phyloP scores from a whole-genome alignment of 2,888 invertebrate genomes.

The Theodoxus fluviatilis region DNA sequence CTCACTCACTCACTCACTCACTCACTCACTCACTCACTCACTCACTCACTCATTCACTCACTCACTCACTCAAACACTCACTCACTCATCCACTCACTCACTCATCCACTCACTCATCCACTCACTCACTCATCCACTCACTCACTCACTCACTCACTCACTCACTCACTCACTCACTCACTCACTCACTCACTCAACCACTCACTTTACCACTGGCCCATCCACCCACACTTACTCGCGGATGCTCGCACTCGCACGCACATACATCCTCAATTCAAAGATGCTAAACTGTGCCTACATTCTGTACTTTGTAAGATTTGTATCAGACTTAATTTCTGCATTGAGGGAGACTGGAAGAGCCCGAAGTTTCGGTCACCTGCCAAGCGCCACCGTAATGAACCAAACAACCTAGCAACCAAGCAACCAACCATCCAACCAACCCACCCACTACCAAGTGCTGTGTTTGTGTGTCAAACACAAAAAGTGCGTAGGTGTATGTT shows the following conservation, averaged over 20 bases:
- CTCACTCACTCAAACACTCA: not conserved
- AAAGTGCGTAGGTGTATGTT: too few relatives aligned
- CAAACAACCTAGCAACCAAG: too few relatives aligned
- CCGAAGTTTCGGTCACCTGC: too few relatives aligned
- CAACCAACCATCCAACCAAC: too few relatives aligned
- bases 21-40: not conserved
- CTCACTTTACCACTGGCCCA: not conserved
- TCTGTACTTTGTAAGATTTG: too few relatives aligned
- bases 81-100: not conserved
- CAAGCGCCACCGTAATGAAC: too few relatives aligned
- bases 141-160: not conserved
- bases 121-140: slow-evolving; percentile 5
- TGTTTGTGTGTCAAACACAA: too few relatives aligned
- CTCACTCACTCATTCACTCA: slow-evolving; percentile 5
- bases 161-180: not conserved
- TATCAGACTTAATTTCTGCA: too few relatives aligned
- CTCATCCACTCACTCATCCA: slow-evolving; percentile 14
- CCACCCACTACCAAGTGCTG: too few relatives aligned
- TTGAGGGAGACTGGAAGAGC: too few relatives aligned
- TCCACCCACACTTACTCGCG: not conserved
- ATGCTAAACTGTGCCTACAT: too few relatives aligned
- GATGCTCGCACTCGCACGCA: not conserved
- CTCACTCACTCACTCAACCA: not conserved
- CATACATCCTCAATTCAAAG: too few relatives aligned
- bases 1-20: slow-evolving; percentile 14